These are phyloP conservation scores for Dorcus hopei DNA, from an alignment of 2,888 invertebrate genomes.

Conservation along the genomic window DNA sequence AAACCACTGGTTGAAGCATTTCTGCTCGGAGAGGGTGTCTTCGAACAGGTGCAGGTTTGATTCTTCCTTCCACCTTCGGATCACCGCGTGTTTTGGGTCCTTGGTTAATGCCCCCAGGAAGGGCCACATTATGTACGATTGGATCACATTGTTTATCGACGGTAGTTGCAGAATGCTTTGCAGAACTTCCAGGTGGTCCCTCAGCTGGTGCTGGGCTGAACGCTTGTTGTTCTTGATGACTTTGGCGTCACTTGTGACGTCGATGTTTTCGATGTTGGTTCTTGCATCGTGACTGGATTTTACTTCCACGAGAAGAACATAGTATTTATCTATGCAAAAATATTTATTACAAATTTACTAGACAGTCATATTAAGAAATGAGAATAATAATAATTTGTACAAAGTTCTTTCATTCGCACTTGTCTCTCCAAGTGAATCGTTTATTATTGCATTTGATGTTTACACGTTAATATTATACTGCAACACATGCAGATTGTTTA, in stretches of 20 bases:
- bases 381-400: too few relatives aligned
- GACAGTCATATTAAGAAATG: too few relatives aligned
- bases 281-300: conserved; percentile 41
- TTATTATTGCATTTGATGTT: too few relatives aligned
- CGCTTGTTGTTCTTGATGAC: conserved; percentile 45
- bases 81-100: conserved; percentile 37
- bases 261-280: conserved; percentile 29
- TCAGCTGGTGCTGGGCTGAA: conserved; percentile 43
- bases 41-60: conserved; percentile 40
- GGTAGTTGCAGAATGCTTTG: conserved; percentile 25
- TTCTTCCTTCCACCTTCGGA: conserved; percentile 42
- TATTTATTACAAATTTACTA: too few relatives aligned
- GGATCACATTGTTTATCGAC: conserved; percentile 27
- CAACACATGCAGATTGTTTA: too few relatives aligned
- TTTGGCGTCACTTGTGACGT: conserved; percentile 40
- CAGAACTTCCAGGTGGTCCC: conserved; percentile 44
- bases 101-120: conserved; percentile 37
- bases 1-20: conserved; percentile 40
- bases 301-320: conserved; percentile 38
- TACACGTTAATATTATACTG: too few relatives aligned
- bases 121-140: conserved; percentile 44
- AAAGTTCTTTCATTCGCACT: too few relatives aligned
- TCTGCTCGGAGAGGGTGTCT: conserved; percentile 32
- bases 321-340: conserved; percentile 28
- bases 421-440: too few relatives aligned